Base-by-base conservation (phyloP, 2,888 invertebrate genomes). In the Sesamia inferens region DNA sequence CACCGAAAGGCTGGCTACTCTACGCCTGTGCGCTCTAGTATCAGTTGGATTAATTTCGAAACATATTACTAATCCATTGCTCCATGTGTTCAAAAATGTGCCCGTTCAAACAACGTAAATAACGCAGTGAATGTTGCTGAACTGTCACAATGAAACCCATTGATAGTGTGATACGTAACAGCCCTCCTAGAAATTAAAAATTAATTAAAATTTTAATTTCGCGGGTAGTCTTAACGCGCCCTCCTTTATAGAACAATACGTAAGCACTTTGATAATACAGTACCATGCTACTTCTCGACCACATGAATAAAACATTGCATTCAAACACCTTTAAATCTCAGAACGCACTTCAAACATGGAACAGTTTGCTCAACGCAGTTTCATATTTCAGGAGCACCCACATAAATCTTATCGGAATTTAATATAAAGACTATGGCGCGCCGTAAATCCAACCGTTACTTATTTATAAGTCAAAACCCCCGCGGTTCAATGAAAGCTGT, bases 381-480 rank as follows among this genome's bases (percentile, higher is more conserved):
- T 86, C 83, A 86, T 86, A 86, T 86, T 86, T 86, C 86, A 83
- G 65, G 65, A 74, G 70, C 68, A 81, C 81, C 81, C 70, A 72
- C 86, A 89, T 93, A 94, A 94, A 94, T 93, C 92, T 89, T 86
- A 91, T 91, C 75, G 91, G 93, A 94, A 93, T 94, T 93, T 94
- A 94, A 94, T 94, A 94, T 93, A 92, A 92, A 90, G 91, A 87
- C 89, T 79, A 81, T 71, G 88, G 88, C 84, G 87, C 51, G 88
- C 88, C 90, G 90, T 94, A 93, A 94, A 94, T 94, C 93, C 88
- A 68, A 54, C 72, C 89, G 90, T 92, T 92, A 92, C 92, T 94
- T 94, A 94, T 94, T 89, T 89, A 90, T 90, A 89, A 88, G 88
- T 85, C 76, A 87, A 90, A 89, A 88, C 91, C 90, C 82, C 90